Conservation (phyloP, 2,113 vertebrate genomes). For the Tiliqua scincoides region DNA sequence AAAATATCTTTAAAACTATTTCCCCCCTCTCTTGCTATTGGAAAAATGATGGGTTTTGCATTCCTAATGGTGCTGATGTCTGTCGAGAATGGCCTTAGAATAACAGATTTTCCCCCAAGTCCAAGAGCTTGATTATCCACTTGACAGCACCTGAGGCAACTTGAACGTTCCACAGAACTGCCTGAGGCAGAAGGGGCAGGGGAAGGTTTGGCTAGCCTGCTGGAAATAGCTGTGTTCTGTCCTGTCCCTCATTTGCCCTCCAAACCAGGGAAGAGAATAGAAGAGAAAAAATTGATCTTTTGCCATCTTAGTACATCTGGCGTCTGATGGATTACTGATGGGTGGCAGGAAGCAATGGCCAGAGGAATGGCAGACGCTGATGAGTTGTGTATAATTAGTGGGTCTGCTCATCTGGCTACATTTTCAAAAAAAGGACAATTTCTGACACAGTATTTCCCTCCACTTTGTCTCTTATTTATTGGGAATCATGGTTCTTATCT, state of each 20-base stretch:
- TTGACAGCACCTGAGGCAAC: conserved; percentile 2
- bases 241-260: neutral
- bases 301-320: neutral
- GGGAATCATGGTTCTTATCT: neutral
- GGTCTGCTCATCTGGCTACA: neutral
- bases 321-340: neutral
- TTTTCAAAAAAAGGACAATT: neutral
- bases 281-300: neutral
- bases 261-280: neutral
- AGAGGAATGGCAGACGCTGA: neutral
- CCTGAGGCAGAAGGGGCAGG: neutral
- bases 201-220: neutral
- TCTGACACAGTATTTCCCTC: neutral
- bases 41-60: neutral
- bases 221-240: neutral
- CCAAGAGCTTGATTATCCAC: neutral
- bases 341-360: neutral
- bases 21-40: neutral
- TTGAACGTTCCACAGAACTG: neutral
- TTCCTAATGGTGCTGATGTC: neutral
- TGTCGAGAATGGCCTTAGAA: neutral
- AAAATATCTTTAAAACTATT: neutral
- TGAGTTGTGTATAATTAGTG: neutral
- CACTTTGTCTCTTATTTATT: neutral
- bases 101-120: neutral